Base-by-base conservation (phyloP, 2,113 vertebrate species). In the Riparia riparia region DNA sequence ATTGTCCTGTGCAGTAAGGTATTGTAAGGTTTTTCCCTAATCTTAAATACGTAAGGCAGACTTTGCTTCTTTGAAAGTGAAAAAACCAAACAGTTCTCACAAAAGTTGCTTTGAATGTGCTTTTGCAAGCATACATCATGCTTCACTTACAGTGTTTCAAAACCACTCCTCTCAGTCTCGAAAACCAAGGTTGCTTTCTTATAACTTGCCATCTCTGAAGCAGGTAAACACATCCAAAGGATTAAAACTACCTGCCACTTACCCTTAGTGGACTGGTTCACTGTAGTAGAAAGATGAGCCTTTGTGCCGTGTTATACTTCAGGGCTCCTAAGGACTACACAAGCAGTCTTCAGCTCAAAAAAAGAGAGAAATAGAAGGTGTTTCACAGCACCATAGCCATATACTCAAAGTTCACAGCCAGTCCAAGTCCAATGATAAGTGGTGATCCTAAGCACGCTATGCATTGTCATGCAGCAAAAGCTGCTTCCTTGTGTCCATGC, bases 401-500 rank as follows among this genome's bases (percentile, higher is more conserved):
- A 31, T 31, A 31, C 4, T 8, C 22, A 45, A 41, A 26, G 32
- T 61, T 86, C 74, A 39, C 39, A 64, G 22, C 32, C 58, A 73
- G 50, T 15, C n/a, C 69, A 74, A 54, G 56, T 4, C 45, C 39
- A 26, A 1, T 5, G 42, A 5, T 29, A 66, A 50, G 34, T 18
- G 25, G 8, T 61, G 47, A 64, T 18, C 8, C 34, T 18, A 19
- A 24, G 66, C 18, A 3, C 1, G 0, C 31, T 47, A 24, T 37
- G 21, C 65, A 45, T 7, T 4, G 1, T 51, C 32, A 24, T 1
- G 12, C 29, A 51, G 26, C 6, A 2, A 86, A 83, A 47, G 54
- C 37, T 54, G 37, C 74, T 65, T 87, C 41, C 42, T 44, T 1
- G 0, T 39, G 34, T 32, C 8, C 3, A 0, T 56, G 50, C 22